Percentiles rank a stretch among this genome's conserved stretches.
These are phyloP conservation scores for Scaptomyza montana DNA, from an alignment of 1,140 invertebrate species.

Conservation along the genomic window DNA sequence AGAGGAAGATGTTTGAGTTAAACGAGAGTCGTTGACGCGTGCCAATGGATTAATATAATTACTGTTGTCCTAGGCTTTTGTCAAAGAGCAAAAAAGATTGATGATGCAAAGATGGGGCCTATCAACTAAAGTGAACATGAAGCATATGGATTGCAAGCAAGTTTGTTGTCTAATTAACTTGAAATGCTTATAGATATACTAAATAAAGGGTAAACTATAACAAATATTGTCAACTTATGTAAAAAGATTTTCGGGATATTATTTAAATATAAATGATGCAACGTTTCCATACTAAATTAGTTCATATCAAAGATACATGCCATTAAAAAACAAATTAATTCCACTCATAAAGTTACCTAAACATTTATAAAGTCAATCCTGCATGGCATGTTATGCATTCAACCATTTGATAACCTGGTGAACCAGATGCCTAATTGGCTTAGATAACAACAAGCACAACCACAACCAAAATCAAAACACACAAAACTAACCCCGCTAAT, in stretches of 20 bases:
- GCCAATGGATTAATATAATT: constrained; percentile 76
- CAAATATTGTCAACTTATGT: too few species aligned
- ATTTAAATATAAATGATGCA: too few species aligned
- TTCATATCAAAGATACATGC: neutral
- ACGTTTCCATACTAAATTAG: too few species aligned
- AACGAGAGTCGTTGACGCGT: constrained; percentile 42
- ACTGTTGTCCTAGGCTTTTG: constrained; percentile 68
- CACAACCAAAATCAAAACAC: constrained; percentile 4
- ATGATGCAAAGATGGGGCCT: constrained; percentile 29
- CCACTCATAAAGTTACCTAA: neutral
- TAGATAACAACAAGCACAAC: constrained; percentile 10
- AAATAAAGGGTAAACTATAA: too few species aligned
- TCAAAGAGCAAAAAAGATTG: constrained; percentile 24
- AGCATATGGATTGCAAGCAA: constrained; percentile 4
- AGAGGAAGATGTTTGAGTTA: constrained; percentile 20
- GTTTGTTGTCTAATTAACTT: neutral
- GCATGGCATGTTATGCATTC: neutral
- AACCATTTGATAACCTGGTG: constrained; percentile 5
- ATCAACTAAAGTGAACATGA: neutral
- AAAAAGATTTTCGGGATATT: too few species aligned
- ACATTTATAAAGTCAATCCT: constrained; percentile 5
- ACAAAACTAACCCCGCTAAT: constrained; percentile 63
- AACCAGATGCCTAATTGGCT: constrained; percentile 33
- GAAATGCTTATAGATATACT: too few species aligned
- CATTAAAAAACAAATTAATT: neutral